These are phyloP conservation scores for Merops nubicus DNA, from an alignment of 2,113 vertebrate genomes.

Conservation along the genomic window DNA sequence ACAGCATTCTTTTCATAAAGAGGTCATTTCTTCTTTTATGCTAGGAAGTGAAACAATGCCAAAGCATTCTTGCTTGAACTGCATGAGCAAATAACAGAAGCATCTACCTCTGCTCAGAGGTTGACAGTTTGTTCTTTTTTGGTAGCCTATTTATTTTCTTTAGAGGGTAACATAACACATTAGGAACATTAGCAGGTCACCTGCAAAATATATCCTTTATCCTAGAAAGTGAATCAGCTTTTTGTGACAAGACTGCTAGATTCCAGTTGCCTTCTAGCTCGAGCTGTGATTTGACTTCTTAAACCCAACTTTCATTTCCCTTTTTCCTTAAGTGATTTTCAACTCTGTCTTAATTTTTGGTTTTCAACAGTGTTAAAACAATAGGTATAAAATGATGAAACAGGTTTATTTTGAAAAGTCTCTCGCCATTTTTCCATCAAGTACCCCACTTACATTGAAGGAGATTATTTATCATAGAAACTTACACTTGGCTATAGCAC, in stretches of 20 bases:
- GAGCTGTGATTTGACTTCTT: neutral
- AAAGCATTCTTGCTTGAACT: conserved; percentile 56
- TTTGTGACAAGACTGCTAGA: neutral
- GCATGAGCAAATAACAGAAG: conserved; percentile 40
- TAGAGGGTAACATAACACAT: neutral
- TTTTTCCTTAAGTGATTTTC: neutral
- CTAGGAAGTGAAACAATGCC: conserved; percentile 56
- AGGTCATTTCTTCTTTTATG: conserved; percentile 75
- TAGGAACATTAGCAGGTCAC: neutral
- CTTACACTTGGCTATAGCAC: neutral
- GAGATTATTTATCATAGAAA: neutral
- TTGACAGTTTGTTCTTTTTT: conserved; percentile 12
- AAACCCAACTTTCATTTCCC: neutral
- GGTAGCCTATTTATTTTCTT: conserved; percentile 14
- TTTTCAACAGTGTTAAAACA: neutral
- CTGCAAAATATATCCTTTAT: neutral
- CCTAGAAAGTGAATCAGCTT: neutral
- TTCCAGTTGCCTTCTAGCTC: neutral
- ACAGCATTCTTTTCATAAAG: conserved; percentile 73
- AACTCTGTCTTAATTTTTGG: neutral
- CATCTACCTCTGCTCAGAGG: neutral
- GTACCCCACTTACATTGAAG: neutral
- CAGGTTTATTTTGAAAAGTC: neutral
- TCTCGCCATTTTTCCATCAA: neutral
- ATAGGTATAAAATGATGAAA: neutral